These are phyloP conservation scores for Palythoa caribaeorum DNA, from an alignment of 92 coral and sea anemone species.

Conservation along the genomic window DNA sequence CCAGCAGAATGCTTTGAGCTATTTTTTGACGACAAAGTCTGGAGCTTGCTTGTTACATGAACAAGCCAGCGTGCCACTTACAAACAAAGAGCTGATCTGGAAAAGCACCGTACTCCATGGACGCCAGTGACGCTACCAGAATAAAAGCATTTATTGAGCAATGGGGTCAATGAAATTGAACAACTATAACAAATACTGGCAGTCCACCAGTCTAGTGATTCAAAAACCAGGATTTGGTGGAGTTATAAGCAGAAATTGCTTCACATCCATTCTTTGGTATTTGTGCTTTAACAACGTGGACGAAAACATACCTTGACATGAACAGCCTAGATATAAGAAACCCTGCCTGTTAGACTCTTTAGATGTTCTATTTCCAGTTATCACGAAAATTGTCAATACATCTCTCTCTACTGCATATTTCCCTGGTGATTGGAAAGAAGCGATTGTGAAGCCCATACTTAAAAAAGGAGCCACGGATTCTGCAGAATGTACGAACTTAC, in stretches of 20 bases:
- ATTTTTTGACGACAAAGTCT: neutral
- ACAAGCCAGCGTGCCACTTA: neutral
- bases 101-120: too few species aligned
- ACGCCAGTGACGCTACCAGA: neutral
- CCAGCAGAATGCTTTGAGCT: too few species aligned
- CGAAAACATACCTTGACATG: neutral
- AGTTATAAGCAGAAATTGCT: neutral
- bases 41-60: constrained; percentile 2
- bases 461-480: too few species aligned
- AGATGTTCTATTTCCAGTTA: too few species aligned
- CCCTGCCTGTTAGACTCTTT: too few species aligned
- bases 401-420: too few species aligned
- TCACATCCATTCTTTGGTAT: neutral
- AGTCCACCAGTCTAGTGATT: too few species aligned
- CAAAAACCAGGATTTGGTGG: too few species aligned
- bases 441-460: too few species aligned
- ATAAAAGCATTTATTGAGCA: constrained; percentile 16
- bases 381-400: too few species aligned
- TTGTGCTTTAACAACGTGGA: neutral
- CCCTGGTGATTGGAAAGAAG: too few species aligned
- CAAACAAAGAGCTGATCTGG: neutral
- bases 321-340: neutral
- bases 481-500: too few species aligned
- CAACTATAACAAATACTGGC: neutral
- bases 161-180: constrained; percentile 6